These are phyloP conservation scores for Diabrotica undecimpunctata DNA, from an alignment of 1,140 invertebrate species.

Conservation along the genomic window DNA sequence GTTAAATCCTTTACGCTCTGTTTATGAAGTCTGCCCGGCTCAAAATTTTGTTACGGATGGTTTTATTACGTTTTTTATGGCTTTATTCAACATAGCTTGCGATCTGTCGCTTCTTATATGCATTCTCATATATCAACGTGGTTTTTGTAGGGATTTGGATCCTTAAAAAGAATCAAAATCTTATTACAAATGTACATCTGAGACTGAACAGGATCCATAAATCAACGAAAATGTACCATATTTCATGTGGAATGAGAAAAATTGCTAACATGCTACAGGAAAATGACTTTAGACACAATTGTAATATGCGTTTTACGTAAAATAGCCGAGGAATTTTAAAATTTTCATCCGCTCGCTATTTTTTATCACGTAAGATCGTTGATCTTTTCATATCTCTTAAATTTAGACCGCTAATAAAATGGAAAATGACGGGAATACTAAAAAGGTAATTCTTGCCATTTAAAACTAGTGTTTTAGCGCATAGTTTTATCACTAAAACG, in stretches of 20 bases:
- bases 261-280: neutral
- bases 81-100: neutral
- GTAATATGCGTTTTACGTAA: neutral
- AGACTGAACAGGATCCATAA: conserved; percentile 7
- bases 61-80: neutral
- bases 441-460: neutral
- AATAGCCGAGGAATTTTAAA: conserved; percentile 4
- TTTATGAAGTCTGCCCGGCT: neutral
- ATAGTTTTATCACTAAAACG: too few species aligned
- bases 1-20: neutral
- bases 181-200: conserved; percentile 13
- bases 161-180: conserved; percentile 13
- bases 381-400: neutral
- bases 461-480: too few species aligned
- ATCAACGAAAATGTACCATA: conserved; percentile 5
- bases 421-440: neutral
- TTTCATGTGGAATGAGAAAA: conserved; percentile 7
- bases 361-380: neutral
- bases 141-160: conserved; percentile 7
- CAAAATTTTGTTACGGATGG: neutral
- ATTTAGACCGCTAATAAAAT: neutral
- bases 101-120: conserved; percentile 2
- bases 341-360: neutral
- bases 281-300: neutral
- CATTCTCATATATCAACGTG: conserved; percentile 10